Evolutionary conservation across 2,113 vertebrate species (phyloP).

Genomic region (Chaetops frenatus): DNA sequence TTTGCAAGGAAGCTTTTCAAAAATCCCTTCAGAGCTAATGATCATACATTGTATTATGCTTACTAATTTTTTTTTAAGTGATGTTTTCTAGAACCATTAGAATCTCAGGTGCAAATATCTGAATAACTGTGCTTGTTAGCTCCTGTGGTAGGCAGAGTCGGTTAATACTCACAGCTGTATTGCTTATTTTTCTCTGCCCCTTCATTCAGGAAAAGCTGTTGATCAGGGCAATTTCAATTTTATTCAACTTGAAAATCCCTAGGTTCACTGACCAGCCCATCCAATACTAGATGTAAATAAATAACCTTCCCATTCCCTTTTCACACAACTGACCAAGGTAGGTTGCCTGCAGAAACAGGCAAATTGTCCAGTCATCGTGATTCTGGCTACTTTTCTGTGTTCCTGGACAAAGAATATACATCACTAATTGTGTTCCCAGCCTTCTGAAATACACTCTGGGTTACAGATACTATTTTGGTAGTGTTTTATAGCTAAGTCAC

Average conservation of each 20-base stretch:
- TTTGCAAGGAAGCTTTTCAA: not conserved
- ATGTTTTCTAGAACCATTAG: conserved; percentile 50
- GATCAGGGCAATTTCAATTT: conserved; percentile 29
- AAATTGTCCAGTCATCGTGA: not conserved
- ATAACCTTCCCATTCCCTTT: not conserved
- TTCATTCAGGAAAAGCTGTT: conserved; percentile 45
- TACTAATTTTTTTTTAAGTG: not conserved
- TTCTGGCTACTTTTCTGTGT: not conserved
- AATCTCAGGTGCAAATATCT: conserved; percentile 58
- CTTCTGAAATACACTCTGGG: not conserved
- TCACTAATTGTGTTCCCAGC: not conserved
- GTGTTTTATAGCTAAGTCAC: not conserved
- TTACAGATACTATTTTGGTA: conserved; percentile 23
- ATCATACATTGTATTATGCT: not conserved
- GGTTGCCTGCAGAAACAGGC: not conserved
- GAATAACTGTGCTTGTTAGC: conserved; percentile 43
- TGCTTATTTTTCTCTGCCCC: conserved; percentile 21
- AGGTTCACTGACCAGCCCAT: not conserved
- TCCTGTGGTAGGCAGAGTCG: conserved; percentile 15
- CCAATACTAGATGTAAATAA: not conserved
- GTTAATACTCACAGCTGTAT: not conserved
- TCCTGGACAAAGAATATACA: not conserved
- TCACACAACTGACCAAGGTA: not conserved
- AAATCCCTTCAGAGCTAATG: not conserved
- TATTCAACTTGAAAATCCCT: not conserved